Percentiles rank a stretch among this genome's conserved stretches.
Evolutionary conservation across 2,888 invertebrate species (phyloP).

Genomic region (Brachyptera risi): DNA sequence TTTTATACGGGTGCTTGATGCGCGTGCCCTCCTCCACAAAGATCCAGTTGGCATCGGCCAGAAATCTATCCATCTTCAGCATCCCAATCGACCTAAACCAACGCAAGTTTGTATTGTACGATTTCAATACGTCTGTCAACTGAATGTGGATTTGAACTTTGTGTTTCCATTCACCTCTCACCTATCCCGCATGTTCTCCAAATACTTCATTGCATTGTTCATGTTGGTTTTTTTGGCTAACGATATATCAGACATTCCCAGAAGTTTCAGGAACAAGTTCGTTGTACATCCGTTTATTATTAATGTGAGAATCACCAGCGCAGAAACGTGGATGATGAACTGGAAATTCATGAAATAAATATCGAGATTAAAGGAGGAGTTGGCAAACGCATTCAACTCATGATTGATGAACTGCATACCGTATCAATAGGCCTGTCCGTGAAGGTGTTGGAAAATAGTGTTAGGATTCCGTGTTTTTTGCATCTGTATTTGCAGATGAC

Average conservation of each 20-base stretch:
- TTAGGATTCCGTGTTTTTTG: too few relatives aligned
- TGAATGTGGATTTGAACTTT: not conserved
- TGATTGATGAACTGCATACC: too few relatives aligned
- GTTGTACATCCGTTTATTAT: conserved; percentile 57
- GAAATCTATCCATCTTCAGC: conserved; percentile 59
- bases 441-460: too few relatives aligned
- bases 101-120: too few relatives aligned
- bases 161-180: not conserved
- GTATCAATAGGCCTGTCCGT: too few relatives aligned
- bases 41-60: conserved; percentile 61
- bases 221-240: conserved; percentile 53
- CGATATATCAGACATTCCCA: conserved; percentile 52
- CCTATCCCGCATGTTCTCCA: conserved; percentile 49
- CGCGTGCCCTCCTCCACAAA: conserved; percentile 52
- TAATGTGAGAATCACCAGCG: conserved; percentile 52
- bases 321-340: not conserved
- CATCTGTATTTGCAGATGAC: too few relatives aligned
- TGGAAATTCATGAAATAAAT: too few relatives aligned
- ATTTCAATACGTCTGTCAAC: too few relatives aligned
- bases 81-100: conserved; percentile 49
- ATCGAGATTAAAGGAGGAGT: too few relatives aligned
- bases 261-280: conserved; percentile 48
- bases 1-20: conserved; percentile 59
- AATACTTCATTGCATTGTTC: conserved; percentile 52
- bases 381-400: too few relatives aligned